A percentile compares a stretch with the other conserved stretches of the same genome.
Conservation (phyloP, 2,113 vertebrate genomes). For the Heterotilapia buettikoferi region DNA sequence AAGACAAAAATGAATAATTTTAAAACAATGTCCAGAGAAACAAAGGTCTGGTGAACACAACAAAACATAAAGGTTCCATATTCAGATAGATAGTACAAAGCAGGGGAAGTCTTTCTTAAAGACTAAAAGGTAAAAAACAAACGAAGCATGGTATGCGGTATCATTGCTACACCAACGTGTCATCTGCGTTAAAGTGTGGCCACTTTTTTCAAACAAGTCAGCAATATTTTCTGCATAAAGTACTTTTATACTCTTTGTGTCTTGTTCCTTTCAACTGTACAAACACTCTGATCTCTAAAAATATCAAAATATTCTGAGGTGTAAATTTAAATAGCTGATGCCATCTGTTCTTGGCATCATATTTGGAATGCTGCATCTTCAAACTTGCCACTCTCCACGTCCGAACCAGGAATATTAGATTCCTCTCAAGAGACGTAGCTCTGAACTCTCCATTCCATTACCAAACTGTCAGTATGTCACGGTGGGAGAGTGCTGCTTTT, state of each 20-base stretch:
- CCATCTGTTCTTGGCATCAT: neutral
- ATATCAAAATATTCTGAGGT: neutral
- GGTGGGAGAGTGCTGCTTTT: slow-evolving; percentile 31
- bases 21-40: neutral
- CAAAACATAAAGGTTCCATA: neutral
- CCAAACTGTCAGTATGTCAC: slow-evolving; percentile 34
- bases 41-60: neutral
- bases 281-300: neutral
- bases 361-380: neutral
- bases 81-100: neutral
- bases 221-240: neutral
- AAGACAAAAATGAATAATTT: neutral
- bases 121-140: neutral
- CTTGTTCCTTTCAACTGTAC: neutral
- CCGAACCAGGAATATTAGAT: slow-evolving; percentile 15
- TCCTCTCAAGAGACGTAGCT: slow-evolving; percentile 20
- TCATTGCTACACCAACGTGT: neutral
- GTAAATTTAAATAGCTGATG: neutral
- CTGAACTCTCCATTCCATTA: slow-evolving; percentile 39
- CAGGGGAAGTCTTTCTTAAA: neutral
- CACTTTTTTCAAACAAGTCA: neutral
- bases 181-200: neutral
- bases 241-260: neutral
- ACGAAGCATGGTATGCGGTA: neutral
- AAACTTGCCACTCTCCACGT: neutral